Evolutionary conservation across 2,797 vertebrate species (phyloP), one percentile per base, ranked within the genome.

Genomic region (Enteromius mattozi): DNA sequence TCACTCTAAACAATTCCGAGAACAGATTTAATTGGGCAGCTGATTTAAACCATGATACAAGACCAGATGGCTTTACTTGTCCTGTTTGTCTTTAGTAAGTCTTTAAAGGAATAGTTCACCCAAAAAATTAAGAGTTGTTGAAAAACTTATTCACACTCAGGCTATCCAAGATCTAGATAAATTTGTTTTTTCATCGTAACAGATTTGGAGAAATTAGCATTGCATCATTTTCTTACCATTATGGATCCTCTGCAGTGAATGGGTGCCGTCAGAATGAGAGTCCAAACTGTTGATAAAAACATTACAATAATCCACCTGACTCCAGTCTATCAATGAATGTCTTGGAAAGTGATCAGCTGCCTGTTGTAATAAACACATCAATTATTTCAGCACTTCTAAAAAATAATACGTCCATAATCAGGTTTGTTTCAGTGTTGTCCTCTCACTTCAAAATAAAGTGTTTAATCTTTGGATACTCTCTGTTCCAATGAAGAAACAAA

Each of bases 61-160:
- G 24, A 72, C 65, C 88, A 88, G 84, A 87, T 89, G 88, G 76
- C 47, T 49, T 84, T 54, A 56, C 49, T 75, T 68, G 14, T 69
- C 37, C 49, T 69, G 65, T 68, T 85, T 78, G 24, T 54, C 78
- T 78, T 78, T 74, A 65, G 35, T 6, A n/a, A 21, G 27, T 17
- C 14, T 65, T 63, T 33, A 65, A 30, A 63, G 59, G 59, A 61
- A 61, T 61, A 63, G 61, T 63, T 63, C 14, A 30, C 30, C 61
- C 16, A 33, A 33, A 65, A 65, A 17, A 16, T 16, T 1, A 8
- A 30, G 6, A 33, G 33, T 33, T 33, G 61, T 65, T 33, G 6
- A 65, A 65, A 33, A 30, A 63, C 27, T 0, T 6, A 63, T 1
- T 13, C n/a, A 13, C 10, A 7, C 54, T 54, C 51, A 21, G 21